Base-by-base conservation (phyloP, 1,140 invertebrate species). In the Hormaphis cornu region DNA sequence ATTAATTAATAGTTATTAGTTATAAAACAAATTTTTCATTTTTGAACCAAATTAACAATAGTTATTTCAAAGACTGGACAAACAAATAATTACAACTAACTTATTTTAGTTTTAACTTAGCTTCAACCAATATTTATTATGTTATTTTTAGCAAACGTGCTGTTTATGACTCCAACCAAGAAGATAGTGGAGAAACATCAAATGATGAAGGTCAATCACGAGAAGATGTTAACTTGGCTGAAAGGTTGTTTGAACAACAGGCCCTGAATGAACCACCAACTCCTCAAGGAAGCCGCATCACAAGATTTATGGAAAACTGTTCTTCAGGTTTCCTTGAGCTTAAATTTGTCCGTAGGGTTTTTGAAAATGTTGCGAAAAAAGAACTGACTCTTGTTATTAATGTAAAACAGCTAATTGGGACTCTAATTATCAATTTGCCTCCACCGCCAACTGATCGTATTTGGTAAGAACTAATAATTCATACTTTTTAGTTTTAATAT, bases 101-200 rank as follows among this genome's bases (percentile, higher is more conserved):
- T n/a, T n/a, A n/a, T n/a, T n/a, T n/a, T n/a, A n/a, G n/a, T n/a
- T n/a, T n/a, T n/a, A n/a, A n/a, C n/a, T n/a, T n/a, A n/a, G n/a
- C n/a, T n/a, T n/a, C n/a, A n/a, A n/a, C n/a, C n/a, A n/a, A n/a
- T n/a, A n/a, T 73, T 30, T 28, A 46, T 14, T 71, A 72, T 58
- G 71, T 71, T 42, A 3, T 42, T 61, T 70, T 58, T 44, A 69
- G 61, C 0, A 79, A 79, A 74, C 80, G 79, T 12, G 80, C 82
- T 3, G 81, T 92, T 74, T 91, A 86, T 76, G 85, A 93, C 76
- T 91, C 89, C 28, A 90, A 95, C 71, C 85, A 93, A 3, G 93
- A 96, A 75, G 93, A 95, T 78, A 91, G 89, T 44, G 93, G 91
- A 1, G 93, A 94, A 78, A 93, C 91, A 0, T 93, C 90, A 12